phyloP scores from a whole-genome alignment of 37 sponge, comb jelly and placozoan genomes.

The Mnemiopsis leidyi region DNA sequence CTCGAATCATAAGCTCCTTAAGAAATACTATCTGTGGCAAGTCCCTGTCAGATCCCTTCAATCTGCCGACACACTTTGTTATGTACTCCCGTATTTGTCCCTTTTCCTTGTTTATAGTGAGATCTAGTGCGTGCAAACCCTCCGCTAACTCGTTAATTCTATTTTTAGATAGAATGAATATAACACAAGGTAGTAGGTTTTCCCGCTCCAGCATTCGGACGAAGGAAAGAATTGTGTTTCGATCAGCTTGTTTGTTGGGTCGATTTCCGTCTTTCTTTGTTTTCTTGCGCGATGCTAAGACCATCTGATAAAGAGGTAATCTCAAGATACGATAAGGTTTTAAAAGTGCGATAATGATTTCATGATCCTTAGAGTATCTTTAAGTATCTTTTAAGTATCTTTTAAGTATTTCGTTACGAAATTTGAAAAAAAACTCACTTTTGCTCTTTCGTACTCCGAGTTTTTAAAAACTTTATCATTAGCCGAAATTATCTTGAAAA shows the following conservation, averaged over 20 bases:
- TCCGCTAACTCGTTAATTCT: conserved; percentile 85
- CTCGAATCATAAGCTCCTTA: conserved; percentile 14
- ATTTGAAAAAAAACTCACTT: neutral
- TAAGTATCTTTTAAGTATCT: no score
- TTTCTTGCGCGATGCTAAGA: neutral
- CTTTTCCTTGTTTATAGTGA: conserved; percentile 82
- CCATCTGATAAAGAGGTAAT: neutral
- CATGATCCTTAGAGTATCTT: no score
- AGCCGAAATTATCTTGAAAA: conserved; percentile 84
- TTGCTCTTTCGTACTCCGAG: conserved; percentile 34
- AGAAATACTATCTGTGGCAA: conserved; percentile 81
- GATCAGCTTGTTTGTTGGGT: neutral
- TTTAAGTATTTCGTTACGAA: no score
- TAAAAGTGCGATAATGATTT: no score
- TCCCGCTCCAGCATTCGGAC: conserved; percentile 46
- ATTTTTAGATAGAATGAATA: conserved; percentile 90
- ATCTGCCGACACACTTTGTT: conserved; percentile 74
- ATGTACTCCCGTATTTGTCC: conserved; percentile 84
- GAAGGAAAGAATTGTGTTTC: neutral
- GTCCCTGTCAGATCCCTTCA: conserved; percentile 80
- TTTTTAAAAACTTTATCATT: conserved; percentile 68
- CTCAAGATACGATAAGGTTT: no score
- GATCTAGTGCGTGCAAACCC: conserved; percentile 75
- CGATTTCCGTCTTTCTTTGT: neutral
- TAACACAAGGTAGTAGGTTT: conserved; percentile 86